Base-by-base conservation (phyloP, 2,797 vertebrate genomes). In the Enteromius trimaculatus region DNA sequence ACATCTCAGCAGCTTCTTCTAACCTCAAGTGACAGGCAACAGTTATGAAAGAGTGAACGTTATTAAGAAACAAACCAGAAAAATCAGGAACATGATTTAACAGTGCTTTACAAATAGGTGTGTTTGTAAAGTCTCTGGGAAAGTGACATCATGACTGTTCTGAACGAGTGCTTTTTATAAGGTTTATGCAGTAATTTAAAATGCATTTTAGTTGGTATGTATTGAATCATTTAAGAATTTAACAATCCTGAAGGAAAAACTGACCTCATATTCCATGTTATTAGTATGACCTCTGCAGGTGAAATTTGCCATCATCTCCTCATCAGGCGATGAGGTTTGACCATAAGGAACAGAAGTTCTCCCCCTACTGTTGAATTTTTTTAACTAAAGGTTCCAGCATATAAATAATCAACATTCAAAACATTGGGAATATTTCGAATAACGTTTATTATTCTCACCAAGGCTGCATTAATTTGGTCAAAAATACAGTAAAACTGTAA, bases 1-100 rank as follows among this genome's bases (percentile, higher is more conserved):
- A 86, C 39, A 77, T 78, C 26, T 55, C 69, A 76, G 77, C 77
- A 86, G 77, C 81, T 86, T 79, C 81, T 86, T 79, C 81, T 78
- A 69, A 79, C 60, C 71, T 83, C 42, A 69, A 76, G 23, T 86
- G 77, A 83, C 62, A 62, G 76, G 70, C 47, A 31, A 82, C 64
- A 44, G 70, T 80, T 80, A 86, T 75, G 66, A 88, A 86, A 72
- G 60, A 79, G 23, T 76, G 80, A 44, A 71, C 31, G 62, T 77
- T 60, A 66, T 75, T 77, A 26, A 80, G 47, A 87, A 79, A 8
- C 17, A 47, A 62, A 62, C 14, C 26, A 62, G 19, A 60, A 60
- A 44, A 79, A 69, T 66, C 8, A 19, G 14, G 53, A 39, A 31
- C 4, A 16, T n/a, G 23, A 31, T 80, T 58, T 71, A 44, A 58